Evolutionary conservation across 2,888 invertebrate species (phyloP), one percentile per base, ranked within the genome.

Genomic region (Phalangium opilio): DNA sequence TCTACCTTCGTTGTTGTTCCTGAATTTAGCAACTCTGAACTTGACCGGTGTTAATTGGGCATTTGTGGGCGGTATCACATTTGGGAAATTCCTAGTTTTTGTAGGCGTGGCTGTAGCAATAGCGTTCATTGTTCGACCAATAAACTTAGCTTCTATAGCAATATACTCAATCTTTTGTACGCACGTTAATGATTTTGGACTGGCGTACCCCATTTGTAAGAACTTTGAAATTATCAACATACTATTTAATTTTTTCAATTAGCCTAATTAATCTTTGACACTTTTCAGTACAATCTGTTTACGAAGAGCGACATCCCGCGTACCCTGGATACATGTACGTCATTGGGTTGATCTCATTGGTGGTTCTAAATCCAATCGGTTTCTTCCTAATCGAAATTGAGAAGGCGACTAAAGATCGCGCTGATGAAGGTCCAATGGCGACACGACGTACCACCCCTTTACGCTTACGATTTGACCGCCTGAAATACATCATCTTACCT

Each of bases 181-280:
- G 0, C 91, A 93, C 64, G 90, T 90, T 63, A 93, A 93, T 73
- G 93, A 95, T 67, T 93, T 93, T 70, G 93, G 93, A 14, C 77
- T 95, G 58, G 93, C 93, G 51, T 90, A 82, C 69, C 93, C 93
- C n/a, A 63, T 67, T 7, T 56, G 67, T 67, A 58, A 62, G 45
- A 32, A 27, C 27, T 27, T 27, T 27, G 5, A 27, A 27, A 8
- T 27, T 7, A 27, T 8, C 27, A 8, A 27, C 5, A 27, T 27
- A 27, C 27, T 27, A 27, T 7, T 27, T 27, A 27, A 27, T 27
- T 27, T n/a, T n/a, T n/a, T n/a, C n/a, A n/a, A n/a, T n/a, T n/a
- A n/a, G n/a, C n/a, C 27, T 27, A 27, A 27, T 27, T 27, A 27
- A 27, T 8, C 8, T 27, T 27, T n/a, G 41, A 15, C 33, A 42